A percentile compares a stretch with the other conserved stretches of the same genome.
These are phyloP conservation scores for Gymnodraco acuticeps DNA, from an alignment of 2,797 vertebrate species.

Conservation along the genomic window DNA sequence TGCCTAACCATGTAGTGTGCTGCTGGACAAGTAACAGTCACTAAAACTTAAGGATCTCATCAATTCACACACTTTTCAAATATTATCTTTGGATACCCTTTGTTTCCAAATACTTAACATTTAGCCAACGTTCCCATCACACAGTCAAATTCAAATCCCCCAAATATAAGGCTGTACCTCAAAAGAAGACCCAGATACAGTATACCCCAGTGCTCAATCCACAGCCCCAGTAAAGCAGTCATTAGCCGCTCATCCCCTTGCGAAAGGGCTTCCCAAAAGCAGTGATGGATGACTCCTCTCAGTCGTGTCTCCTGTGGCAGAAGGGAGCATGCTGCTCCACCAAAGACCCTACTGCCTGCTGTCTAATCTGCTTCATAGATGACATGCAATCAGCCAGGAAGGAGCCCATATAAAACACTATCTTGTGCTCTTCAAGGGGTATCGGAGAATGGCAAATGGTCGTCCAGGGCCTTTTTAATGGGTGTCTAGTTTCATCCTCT, in stretches of 20 bases:
- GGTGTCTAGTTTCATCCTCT: constrained; percentile 61
- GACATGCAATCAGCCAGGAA: constrained; percentile 70
- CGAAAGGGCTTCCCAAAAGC: constrained; percentile 63
- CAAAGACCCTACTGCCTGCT: constrained; percentile 62
- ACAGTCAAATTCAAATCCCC: constrained; percentile 22
- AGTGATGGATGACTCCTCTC: constrained; percentile 80
- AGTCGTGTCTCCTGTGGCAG: constrained; percentile 73
- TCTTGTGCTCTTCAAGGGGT: constrained; percentile 58
- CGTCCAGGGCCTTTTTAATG: constrained; percentile 71
- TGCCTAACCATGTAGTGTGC: constrained; percentile 59
- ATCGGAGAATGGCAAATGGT: constrained; percentile 65
- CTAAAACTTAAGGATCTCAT: constrained; percentile 14
- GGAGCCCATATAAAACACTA: constrained; percentile 68
- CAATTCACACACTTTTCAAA: constrained; percentile 7
- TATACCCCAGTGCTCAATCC: constrained; percentile 34
- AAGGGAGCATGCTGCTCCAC: constrained; percentile 59
- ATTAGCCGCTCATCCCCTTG: constrained; percentile 65
- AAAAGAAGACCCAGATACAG: constrained; percentile 18
- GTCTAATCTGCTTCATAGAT: constrained; percentile 73
- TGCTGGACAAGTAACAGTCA: constrained; percentile 33
- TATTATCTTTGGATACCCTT: background rate
- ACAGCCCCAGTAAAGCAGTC: constrained; percentile 61
- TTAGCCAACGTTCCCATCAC: constrained; percentile 11
- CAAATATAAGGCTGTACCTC: constrained; percentile 35
- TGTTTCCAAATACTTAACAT: constrained; percentile 27